A percentile compares a stretch with the other conserved stretches of the same genome.
Evolutionary conservation across 2,888 invertebrate genomes (phyloP).

Genomic region (Lithophane semibrunnea): DNA sequence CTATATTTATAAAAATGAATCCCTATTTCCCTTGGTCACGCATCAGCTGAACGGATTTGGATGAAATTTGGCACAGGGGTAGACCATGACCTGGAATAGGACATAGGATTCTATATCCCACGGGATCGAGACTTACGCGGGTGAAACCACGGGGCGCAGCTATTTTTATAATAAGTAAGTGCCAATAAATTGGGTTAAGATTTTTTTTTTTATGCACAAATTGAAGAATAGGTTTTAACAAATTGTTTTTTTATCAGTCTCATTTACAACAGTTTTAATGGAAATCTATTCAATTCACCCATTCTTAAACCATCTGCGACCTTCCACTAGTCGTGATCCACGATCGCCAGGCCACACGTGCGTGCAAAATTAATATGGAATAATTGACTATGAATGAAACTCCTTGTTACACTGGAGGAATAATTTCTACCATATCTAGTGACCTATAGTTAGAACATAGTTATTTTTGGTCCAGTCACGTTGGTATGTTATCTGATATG

Average conservation of each 20-base stretch:
- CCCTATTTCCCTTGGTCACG: too few relatives aligned
- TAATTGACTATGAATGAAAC: slow-evolving; percentile 72
- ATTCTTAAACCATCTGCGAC: slow-evolving; percentile 59
- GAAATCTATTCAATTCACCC: slow-evolving; percentile 49
- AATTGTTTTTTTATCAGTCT: not conserved
- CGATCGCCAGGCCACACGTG: slow-evolving; percentile 68
- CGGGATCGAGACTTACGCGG: too few relatives aligned
- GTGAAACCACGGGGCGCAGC: too few relatives aligned
- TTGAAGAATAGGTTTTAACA: too few relatives aligned
- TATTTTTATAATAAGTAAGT: not conserved
- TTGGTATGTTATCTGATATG: slow-evolving; percentile 61
- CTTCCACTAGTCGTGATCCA: slow-evolving; percentile 69
- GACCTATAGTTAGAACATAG: slow-evolving; percentile 43
- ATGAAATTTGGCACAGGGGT: too few relatives aligned
- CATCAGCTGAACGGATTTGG: too few relatives aligned
- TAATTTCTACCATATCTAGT: slow-evolving; percentile 63
- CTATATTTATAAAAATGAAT: too few relatives aligned
- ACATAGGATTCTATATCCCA: too few relatives aligned
- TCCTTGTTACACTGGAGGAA: slow-evolving; percentile 67
- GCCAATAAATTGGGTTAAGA: not conserved
- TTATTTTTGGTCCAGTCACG: slow-evolving; percentile 66
- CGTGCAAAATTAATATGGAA: slow-evolving; percentile 70
- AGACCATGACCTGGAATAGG: too few relatives aligned
- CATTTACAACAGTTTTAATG: slow-evolving; percentile 34
- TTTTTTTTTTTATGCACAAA: too few relatives aligned